Conservation (phyloP, 2,888 invertebrate species). For the Limnephilus marmoratus region DNA sequence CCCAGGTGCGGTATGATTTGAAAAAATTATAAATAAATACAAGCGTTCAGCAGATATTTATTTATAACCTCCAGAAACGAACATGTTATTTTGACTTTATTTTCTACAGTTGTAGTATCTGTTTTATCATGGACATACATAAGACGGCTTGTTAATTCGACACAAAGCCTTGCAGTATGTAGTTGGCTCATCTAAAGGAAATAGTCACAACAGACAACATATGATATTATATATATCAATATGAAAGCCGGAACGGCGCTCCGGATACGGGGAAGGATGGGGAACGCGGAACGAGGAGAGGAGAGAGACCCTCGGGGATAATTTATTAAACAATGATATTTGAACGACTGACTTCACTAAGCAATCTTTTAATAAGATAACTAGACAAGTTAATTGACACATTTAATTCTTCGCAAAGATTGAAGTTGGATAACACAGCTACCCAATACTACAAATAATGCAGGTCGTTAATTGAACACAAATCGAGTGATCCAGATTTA, state of each 20-base stretch:
- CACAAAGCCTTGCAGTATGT: background rate
- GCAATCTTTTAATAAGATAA: too few species aligned
- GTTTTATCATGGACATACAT: background rate
- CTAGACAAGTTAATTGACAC: too few species aligned
- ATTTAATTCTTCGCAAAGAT: too few species aligned
- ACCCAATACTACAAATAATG: too few species aligned
- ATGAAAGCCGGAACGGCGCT: background rate
- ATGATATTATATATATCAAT: background rate
- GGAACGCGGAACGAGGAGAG: background rate
- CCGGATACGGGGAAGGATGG: background rate
- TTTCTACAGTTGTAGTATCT: background rate
- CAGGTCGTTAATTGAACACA: too few species aligned
- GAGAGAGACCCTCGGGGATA: background rate
- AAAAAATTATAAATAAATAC: too few species aligned
- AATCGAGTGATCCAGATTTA: too few species aligned
- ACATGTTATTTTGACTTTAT: background rate
- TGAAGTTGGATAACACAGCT: too few species aligned
- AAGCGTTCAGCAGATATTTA: too few species aligned
- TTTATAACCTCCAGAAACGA: too few species aligned
- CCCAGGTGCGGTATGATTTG: too few species aligned
- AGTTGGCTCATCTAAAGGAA: background rate
- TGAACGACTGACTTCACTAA: background rate
- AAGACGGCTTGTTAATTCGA: background rate
- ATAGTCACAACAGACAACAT: slow-evolving; percentile 9
- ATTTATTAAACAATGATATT: background rate